Evolutionary conservation across 2,797 vertebrate genomes (phyloP).

Genomic region (Austrolebias charrua): DNA sequence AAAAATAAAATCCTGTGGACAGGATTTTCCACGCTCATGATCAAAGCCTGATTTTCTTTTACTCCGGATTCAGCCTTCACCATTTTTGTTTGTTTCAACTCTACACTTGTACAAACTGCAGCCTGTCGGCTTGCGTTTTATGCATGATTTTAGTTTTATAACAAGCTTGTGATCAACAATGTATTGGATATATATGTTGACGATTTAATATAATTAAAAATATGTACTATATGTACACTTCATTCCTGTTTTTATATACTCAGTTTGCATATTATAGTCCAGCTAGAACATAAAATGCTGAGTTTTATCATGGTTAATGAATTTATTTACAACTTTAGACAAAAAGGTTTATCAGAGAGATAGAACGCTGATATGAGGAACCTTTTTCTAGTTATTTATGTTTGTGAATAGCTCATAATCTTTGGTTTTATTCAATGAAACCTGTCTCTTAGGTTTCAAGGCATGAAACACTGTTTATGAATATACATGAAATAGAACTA

Average conservation of each 20-base stretch:
- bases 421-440: conserved; percentile 44
- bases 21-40: conserved; percentile 88
- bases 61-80: conserved; percentile 80
- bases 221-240: not conserved
- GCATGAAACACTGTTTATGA: no score
- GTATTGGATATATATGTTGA: conserved; percentile 43
- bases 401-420: conserved; percentile 37
- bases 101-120: conserved; percentile 64
- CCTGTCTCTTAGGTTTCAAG: conserved; percentile 1
- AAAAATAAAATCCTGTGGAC: conserved; percentile 88
- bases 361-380: conserved; percentile 29
- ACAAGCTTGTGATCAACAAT: conserved; percentile 63
- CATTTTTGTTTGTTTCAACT: conserved; percentile 84
- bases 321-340: conserved; percentile 27
- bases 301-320: conserved; percentile 32
- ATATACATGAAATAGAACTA: no score
- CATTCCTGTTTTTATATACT: conserved; percentile 34
- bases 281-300: conserved; percentile 33
- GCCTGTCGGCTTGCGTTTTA: conserved; percentile 53
- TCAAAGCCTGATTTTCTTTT: conserved; percentile 89
- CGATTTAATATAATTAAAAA: conserved; percentile 25
- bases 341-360: conserved; percentile 36
- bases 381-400: conserved; percentile 27
- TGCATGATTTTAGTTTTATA: conserved; percentile 60
- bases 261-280: conserved; percentile 33